Conservation (phyloP, 2,888 invertebrate species). For the Lasioglossum oenotherae region DNA sequence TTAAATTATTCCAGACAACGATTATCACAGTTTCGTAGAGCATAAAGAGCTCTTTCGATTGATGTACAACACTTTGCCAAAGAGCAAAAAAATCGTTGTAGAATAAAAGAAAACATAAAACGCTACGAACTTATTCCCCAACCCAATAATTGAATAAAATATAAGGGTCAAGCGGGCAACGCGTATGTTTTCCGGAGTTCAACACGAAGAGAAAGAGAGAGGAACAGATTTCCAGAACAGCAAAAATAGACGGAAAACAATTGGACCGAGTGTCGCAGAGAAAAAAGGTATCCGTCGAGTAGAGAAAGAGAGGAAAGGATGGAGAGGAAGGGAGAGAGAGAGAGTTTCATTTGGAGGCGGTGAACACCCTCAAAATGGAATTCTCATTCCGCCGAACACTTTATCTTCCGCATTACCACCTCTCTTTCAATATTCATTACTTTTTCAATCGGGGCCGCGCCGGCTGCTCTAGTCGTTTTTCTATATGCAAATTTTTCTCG, state of each 20-base stretch:
- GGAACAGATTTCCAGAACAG: neutral
- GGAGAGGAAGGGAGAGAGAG: neutral
- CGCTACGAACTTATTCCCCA: too few relatives aligned
- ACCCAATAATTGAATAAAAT: too few relatives aligned
- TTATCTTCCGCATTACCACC: slow-evolving; percentile 54
- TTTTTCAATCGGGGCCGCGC: slow-evolving; percentile 29
- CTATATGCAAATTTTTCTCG: slow-evolving; percentile 61
- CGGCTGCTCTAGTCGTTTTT: slow-evolving; percentile 55
- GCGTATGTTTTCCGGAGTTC: neutral
- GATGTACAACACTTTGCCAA: too few relatives aligned
- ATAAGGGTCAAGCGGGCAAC: neutral
- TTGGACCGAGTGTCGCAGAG: neutral
- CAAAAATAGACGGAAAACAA: neutral
- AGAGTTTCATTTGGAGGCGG: slow-evolving; percentile 3
- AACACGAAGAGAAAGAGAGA: neutral
- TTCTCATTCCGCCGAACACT: slow-evolving; percentile 46
- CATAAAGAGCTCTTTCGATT: too few relatives aligned
- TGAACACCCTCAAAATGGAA: slow-evolving; percentile 37
- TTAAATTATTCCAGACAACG: too few relatives aligned
- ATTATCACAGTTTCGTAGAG: too few relatives aligned
- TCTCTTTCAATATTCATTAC: slow-evolving; percentile 56
- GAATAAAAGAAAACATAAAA: too few relatives aligned
- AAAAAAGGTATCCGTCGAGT: neutral
- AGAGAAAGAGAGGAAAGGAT: neutral
- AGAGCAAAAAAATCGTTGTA: too few relatives aligned